Evolutionary conservation across 2,888 invertebrate genomes (phyloP).

Genomic region (Exephanes ischioxanthus): DNA sequence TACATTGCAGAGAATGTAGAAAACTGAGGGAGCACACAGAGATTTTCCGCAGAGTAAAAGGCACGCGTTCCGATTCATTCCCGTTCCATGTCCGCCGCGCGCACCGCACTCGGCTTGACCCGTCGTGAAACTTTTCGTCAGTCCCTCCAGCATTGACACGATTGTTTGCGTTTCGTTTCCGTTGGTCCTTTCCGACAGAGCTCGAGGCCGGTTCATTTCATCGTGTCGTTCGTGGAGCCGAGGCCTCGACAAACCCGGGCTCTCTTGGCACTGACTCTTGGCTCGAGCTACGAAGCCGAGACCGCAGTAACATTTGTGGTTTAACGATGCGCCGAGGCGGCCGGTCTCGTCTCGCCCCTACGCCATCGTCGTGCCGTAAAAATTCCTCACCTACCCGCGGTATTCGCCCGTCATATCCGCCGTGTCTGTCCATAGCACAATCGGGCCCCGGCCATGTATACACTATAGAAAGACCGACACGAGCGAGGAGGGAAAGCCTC

Average conservation of each 20-base stretch:
- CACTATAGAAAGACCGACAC: not conserved
- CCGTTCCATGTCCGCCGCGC: not conserved
- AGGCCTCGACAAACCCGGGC: not conserved
- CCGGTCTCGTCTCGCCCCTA: not conserved
- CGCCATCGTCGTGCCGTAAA: conserved; percentile 58
- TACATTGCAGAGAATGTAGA: not conserved
- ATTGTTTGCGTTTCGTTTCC: conserved; percentile 29
- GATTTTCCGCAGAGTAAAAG: not conserved
- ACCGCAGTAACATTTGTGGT: conserved; percentile 64
- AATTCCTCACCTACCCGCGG: conserved; percentile 62
- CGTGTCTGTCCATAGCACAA: conserved; percentile 36
- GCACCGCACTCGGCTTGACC: not conserved
- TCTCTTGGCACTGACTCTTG: conserved; percentile 54
- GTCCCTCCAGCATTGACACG: conserved; percentile 31
- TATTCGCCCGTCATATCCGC: conserved; percentile 67
- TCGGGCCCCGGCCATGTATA: conserved; percentile 7
- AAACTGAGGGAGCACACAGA: not conserved
- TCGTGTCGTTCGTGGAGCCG: conserved; percentile 18
- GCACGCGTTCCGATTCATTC: conserved; percentile 36
- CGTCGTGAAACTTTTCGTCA: conserved; percentile 19
- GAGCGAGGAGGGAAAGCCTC: conserved; percentile 13
- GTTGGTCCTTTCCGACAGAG: not conserved
- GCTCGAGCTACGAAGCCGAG: conserved; percentile 41
- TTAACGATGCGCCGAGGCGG: conserved; percentile 47
- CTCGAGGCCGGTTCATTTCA: conserved; percentile 27